These are phyloP conservation scores for Mobula birostris DNA, from an alignment of 2,113 vertebrate genomes.

Conservation along the genomic window DNA sequence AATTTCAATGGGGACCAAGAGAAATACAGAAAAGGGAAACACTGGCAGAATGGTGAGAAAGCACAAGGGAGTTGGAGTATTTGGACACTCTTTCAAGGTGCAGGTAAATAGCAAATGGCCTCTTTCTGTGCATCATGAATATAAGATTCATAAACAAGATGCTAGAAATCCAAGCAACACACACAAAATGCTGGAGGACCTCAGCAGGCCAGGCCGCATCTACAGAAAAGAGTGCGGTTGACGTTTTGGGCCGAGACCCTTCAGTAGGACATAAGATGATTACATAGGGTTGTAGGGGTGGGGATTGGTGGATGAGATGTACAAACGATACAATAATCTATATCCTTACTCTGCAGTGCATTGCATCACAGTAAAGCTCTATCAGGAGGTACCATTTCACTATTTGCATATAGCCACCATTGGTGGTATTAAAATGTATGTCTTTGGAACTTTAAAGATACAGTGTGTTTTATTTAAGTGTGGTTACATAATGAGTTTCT, in stretches of 20 bases:
- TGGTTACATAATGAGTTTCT: background rate
- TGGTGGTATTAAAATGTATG: background rate
- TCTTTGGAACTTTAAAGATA: background rate
- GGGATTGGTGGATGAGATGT: background rate
- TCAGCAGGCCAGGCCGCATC: no score
- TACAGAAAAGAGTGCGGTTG: no score
- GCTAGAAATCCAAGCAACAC: no score
- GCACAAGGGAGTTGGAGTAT: background rate
- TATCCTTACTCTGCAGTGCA: background rate
- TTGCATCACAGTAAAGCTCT: background rate
- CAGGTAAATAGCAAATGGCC: background rate
- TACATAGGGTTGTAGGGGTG: background rate
- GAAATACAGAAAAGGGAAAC: background rate
- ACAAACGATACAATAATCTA: background rate
- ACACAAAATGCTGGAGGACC: no score
- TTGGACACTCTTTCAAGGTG: background rate
- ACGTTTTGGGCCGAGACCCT: no score
- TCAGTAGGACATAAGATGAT: background rate
- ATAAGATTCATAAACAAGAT: background rate
- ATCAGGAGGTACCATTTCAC: background rate
- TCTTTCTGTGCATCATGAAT: background rate
- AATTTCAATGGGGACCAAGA: background rate
- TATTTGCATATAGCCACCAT: background rate
- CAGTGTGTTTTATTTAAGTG: background rate
- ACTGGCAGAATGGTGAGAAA: background rate